Evolutionary conservation across 2,113 vertebrate genomes (phyloP).

Genomic region (Channa maculata): DNA sequence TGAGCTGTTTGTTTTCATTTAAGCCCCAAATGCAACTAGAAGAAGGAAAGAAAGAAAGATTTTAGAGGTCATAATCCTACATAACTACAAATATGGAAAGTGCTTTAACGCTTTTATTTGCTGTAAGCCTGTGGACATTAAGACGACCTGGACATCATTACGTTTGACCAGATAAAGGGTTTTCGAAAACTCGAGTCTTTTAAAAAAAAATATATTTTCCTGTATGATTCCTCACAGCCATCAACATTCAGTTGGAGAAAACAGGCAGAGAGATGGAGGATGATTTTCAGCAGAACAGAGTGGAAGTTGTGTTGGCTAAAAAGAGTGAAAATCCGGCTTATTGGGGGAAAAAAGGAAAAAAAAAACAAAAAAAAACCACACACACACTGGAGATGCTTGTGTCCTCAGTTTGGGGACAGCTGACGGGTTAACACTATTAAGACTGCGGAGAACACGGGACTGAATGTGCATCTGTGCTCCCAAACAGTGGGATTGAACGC

Average conservation of each 20-base stretch:
- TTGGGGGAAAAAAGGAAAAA: slow-evolving; percentile 13
- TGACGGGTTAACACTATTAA: slow-evolving; percentile 82
- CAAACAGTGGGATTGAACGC: slow-evolving; percentile 60
- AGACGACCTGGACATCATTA: too few relatives aligned
- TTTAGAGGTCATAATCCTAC: too few relatives aligned
- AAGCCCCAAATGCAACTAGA: too few relatives aligned
- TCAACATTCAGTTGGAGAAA: background rate
- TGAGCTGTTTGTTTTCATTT: too few relatives aligned
- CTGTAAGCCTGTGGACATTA: too few relatives aligned
- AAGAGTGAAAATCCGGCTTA: slow-evolving; percentile 70
- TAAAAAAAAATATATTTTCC: too few relatives aligned
- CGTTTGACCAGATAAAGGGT: too few relatives aligned
- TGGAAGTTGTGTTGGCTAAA: slow-evolving; percentile 56
- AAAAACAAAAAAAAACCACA: too few relatives aligned
- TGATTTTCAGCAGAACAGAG: slow-evolving; percentile 29
- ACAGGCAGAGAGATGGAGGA: background rate
- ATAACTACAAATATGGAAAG: too few relatives aligned
- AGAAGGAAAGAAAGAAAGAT: too few relatives aligned
- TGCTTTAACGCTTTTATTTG: too few relatives aligned
- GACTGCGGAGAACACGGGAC: slow-evolving; percentile 66
- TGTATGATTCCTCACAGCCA: background rate
- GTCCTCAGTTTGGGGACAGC: slow-evolving; percentile 74
- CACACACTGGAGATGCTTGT: slow-evolving; percentile 62
- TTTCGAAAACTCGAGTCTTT: too few relatives aligned
- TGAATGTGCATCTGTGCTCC: slow-evolving; percentile 78